Evolutionary conservation across 2,113 vertebrate species (phyloP).

Genomic region (Tilapia sparmanii): DNA sequence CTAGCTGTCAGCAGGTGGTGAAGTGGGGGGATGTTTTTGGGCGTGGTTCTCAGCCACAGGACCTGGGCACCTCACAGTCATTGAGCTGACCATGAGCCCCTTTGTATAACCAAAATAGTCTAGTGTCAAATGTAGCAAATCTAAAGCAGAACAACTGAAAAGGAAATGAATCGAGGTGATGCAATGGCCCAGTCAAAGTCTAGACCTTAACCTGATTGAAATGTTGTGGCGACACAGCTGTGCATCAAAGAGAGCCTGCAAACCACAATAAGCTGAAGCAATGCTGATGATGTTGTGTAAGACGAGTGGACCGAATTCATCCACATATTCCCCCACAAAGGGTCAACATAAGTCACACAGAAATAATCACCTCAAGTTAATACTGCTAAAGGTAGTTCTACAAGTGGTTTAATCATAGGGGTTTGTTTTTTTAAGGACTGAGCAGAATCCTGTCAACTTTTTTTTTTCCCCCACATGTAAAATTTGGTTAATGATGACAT

Average conservation of each 20-base stretch:
- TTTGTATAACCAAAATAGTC: not conserved
- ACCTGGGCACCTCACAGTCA: not conserved
- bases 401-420: not conserved
- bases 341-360: not conserved
- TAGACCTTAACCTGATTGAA: not conserved
- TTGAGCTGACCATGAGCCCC: not conserved
- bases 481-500: not conserved
- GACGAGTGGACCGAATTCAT: not conserved
- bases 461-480: rapidly evolving
- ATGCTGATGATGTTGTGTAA: not conserved
- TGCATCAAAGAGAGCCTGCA: not conserved
- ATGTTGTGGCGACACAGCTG: not conserved
- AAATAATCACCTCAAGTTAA: not conserved
- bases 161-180: not conserved
- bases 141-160: not conserved
- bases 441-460: not conserved
- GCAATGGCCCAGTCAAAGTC: not conserved
- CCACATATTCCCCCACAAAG: no score
- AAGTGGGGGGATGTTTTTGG: not conserved
- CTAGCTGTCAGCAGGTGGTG: not conserved
- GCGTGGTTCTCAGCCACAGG: not conserved
- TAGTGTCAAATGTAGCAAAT: not conserved
- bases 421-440: no score
- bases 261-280: not conserved
- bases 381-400: not conserved